These are phyloP conservation scores for Laothoe populi DNA, from an alignment of 2,888 invertebrate genomes.

Conservation along the genomic window DNA sequence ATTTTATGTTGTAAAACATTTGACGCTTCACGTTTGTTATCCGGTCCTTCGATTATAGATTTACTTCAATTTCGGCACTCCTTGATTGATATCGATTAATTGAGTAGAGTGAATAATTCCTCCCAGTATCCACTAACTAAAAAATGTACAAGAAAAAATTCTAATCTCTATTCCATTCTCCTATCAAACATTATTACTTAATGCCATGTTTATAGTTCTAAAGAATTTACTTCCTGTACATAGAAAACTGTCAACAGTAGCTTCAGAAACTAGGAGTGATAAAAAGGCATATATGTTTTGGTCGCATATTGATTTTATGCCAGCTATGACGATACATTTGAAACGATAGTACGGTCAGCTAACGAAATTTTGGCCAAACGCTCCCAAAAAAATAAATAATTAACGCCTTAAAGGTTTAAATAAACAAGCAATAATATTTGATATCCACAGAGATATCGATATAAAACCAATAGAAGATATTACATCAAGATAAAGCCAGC, in stretches of 20 bases:
- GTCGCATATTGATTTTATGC: too few relatives aligned
- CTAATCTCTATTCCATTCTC: not conserved
- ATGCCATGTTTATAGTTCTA: too few relatives aligned
- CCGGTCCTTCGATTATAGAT: slow-evolving; percentile 1
- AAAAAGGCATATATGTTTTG: too few relatives aligned
- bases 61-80: not conserved
- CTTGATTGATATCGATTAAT: slow-evolving; percentile 5
- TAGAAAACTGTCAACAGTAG: too few relatives aligned
- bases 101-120: not conserved
- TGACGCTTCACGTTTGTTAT: slow-evolving; percentile 31
- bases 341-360: too few relatives aligned
- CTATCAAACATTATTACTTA: too few relatives aligned
- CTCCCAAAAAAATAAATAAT: too few relatives aligned
- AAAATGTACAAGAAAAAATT: not conserved
- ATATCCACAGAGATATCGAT: not conserved
- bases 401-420: not conserved
- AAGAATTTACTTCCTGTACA: too few relatives aligned
- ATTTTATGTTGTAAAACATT: slow-evolving; percentile 31
- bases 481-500: slow-evolving; percentile 13
- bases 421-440: slow-evolving; percentile 12
- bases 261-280: too few relatives aligned
- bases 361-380: too few relatives aligned
- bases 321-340: too few relatives aligned
- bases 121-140: not conserved
- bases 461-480: slow-evolving; percentile 30